Percentiles rank a stretch among this genome's conserved stretches.
Conservation (phyloP, 2,888 invertebrate species). For the Dynastes tityus region DNA sequence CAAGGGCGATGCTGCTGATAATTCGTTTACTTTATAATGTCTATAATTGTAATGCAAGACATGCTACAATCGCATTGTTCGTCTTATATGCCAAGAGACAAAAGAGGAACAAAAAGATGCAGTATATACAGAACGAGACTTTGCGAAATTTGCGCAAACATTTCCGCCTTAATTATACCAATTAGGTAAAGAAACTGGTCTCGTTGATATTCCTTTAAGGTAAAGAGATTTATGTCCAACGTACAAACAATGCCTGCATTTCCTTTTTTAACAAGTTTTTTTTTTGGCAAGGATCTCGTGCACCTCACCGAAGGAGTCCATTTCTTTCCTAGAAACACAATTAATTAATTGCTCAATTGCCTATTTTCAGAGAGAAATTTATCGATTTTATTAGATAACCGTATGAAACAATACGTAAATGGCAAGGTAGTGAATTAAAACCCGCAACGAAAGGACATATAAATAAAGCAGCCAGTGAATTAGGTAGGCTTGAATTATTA, state of each 20-base stretch:
- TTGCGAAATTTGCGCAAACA: slow-evolving; percentile 40
- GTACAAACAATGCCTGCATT: background rate
- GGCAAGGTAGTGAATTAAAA: too few species aligned
- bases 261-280: background rate
- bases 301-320: background rate
- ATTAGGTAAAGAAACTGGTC: slow-evolving; percentile 42
- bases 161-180: slow-evolving; percentile 45
- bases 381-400: background rate
- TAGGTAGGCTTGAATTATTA: background rate
- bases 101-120: slow-evolving; percentile 3
- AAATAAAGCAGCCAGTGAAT: background rate
- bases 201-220: slow-evolving; percentile 37
- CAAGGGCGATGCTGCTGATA: background rate
- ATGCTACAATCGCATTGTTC: slow-evolving; percentile 32
- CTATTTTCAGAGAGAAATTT: background rate
- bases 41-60: background rate
- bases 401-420: background rate
- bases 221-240: background rate
- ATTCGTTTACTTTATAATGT: slow-evolving; percentile 9
- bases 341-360: slow-evolving; percentile 8
- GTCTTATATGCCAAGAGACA: background rate
- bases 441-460: background rate
- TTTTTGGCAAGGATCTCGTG: background rate
- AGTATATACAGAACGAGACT: background rate
- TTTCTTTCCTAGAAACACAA: background rate